phyloP scores from a whole-genome alignment of 2,113 vertebrate genomes.

The Todiramphus saurophagus region DNA sequence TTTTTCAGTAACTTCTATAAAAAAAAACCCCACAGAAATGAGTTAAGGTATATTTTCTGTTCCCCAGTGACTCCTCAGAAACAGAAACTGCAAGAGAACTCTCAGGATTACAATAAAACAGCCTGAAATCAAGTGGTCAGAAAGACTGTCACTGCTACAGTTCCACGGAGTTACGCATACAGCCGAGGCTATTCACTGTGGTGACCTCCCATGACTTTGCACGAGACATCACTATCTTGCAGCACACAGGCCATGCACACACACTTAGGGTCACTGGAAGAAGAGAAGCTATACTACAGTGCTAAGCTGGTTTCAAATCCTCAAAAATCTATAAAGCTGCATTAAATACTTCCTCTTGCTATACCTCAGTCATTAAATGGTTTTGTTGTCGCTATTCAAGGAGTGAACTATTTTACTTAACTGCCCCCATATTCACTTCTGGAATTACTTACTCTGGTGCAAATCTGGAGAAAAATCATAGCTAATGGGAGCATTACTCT shows the following conservation, averaged over 20 bases:
- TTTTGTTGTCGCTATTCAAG: neutral
- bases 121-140: neutral
- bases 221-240: neutral
- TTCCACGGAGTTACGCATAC: accelerated
- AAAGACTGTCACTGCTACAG: neutral
- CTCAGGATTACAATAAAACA: neutral
- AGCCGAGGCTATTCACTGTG: neutral
- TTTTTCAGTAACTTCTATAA: neutral
- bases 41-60: neutral
- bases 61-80: neutral
- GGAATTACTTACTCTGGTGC: neutral
- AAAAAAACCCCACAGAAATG: neutral
- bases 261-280: neutral
- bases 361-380: neutral
- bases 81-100: neutral
- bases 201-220: neutral
- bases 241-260: neutral
- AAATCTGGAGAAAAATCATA: neutral
- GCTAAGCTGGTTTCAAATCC: neutral
- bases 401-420: neutral
- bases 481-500: neutral
- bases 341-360: neutral
- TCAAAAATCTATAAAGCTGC: neutral
- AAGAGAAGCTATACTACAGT: neutral
- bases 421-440: neutral